Evolutionary conservation across 2,113 vertebrate species (phyloP), one percentile per base, ranked within the genome.

Genomic region (Theropithecus gelada): DNA sequence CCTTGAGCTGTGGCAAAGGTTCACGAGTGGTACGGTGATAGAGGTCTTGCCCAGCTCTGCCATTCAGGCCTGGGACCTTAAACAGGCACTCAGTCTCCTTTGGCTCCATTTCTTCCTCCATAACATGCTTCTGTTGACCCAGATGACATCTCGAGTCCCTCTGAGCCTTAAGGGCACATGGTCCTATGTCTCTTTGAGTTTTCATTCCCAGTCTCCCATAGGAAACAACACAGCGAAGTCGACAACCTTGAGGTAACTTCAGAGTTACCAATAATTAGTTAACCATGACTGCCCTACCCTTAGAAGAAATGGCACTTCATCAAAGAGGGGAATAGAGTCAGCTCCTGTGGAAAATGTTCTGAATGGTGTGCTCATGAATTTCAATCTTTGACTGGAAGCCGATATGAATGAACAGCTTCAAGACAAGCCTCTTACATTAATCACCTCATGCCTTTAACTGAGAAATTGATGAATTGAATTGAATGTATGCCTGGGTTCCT

Each of bases 371-470:
- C 38, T 13, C 48, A 73, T 76, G 30, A 80, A 8, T 75, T 20
- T 76, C 43, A 45, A 30, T 55, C 35, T 11, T 17, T 50, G 48
- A 16, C 38, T 75, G 16, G 45, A 72, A 43, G 43, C 27, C 23
- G 8, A 0, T 4, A 6, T 5, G 57, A 38, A 25, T 6, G 8
- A 12, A 35, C 3, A 14, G 0, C 45, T 64, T 38, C 25, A 30
- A n/a, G 59, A 14, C 5, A n/a, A 45, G 27, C 7, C 27, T 8
- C 35, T 40, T 10, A 6, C 23, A 2, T 25, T 27, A 8, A 13
- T 87, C 38, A 32, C 57, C 35, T 78, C 8, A 6, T 48, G 38
- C 68, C 3, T 32, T 5, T 68, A 43, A 14, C 11, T 50, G 16
- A 75, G 6, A 40, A 59, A 40, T 52, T 50, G 35, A 38, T 68